phyloP scores from a whole-genome alignment of 2,113 vertebrate genomes.

The Rhegmatorhina hoffmannsi region DNA sequence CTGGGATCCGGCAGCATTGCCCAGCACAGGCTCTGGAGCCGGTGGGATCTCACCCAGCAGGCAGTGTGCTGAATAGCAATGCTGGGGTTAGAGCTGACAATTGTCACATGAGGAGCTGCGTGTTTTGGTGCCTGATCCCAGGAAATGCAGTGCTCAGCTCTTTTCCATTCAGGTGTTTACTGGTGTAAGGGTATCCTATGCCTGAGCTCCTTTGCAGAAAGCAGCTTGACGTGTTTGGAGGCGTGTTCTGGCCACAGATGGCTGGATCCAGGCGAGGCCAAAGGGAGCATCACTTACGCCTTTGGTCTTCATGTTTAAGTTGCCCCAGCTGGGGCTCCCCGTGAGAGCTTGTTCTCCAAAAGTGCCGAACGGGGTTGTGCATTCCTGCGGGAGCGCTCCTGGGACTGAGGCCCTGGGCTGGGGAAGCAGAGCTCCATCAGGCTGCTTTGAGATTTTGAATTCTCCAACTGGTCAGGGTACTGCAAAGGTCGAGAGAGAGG shows the following conservation, averaged over 20 bases:
- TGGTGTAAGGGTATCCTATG: background rate
- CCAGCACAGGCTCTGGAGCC: background rate
- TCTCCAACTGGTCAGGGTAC: slow-evolving; percentile 25
- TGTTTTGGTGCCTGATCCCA: background rate
- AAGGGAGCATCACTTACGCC: background rate
- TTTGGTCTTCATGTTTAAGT: background rate
- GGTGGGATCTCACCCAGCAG: background rate
- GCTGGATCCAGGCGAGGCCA: background rate
- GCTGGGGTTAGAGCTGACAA: background rate
- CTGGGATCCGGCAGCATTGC: background rate
- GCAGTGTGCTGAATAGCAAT: background rate
- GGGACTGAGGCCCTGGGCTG: background rate
- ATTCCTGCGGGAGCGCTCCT: background rate
- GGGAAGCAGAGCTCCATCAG: background rate
- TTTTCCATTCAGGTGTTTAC: background rate
- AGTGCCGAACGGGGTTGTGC: background rate
- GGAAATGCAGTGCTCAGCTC: background rate
- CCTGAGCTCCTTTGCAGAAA: background rate
- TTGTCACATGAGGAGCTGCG: background rate
- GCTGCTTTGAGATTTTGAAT: slow-evolving; percentile 16
- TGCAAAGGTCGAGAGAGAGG: background rate
- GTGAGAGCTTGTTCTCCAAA: background rate
- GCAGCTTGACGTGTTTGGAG: background rate
- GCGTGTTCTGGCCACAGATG: background rate
- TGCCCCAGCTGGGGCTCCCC: background rate